Percentiles rank a stretch among this genome's conserved stretches.
Evolutionary conservation across 2,113 vertebrate species (phyloP).

Genomic region (Notarius lentiginosus): DNA sequence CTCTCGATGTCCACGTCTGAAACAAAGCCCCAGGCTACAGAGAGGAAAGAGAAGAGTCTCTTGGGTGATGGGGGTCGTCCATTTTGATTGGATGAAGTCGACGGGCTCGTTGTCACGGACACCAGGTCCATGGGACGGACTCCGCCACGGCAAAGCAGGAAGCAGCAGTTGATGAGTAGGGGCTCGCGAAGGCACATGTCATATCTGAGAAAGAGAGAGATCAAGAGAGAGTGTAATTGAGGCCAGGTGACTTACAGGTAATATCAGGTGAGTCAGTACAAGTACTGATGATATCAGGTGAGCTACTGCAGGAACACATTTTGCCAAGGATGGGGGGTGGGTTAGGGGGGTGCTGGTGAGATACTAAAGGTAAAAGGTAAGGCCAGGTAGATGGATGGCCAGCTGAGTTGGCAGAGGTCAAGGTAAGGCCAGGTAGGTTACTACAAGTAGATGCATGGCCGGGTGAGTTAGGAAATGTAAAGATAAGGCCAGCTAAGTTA

Average conservation of each 20-base stretch:
- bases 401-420: background rate
- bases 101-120: constrained; percentile 82
- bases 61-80: constrained; percentile 59
- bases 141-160: constrained; percentile 84
- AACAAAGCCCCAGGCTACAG: constrained; percentile 91
- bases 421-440: background rate
- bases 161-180: constrained; percentile 85
- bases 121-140: constrained; percentile 83
- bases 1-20: constrained; percentile 92
- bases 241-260: background rate
- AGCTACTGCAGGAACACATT: too few relatives aligned
- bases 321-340: too few relatives aligned
- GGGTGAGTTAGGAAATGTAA: background rate
- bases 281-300: background rate
- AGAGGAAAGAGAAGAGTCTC: constrained; percentile 85
- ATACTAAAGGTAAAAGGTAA: background rate
- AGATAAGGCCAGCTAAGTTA: background rate
- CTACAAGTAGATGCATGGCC: background rate
- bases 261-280: background rate
- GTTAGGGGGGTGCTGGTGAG: background rate
- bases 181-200: constrained; percentile 84
- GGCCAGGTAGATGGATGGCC: background rate
- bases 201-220: constrained; percentile 69
- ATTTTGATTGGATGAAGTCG: constrained; percentile 62
- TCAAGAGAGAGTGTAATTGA: background rate